These are phyloP conservation scores for Lordiphosa andalusiaca DNA, from an alignment of 2,888 invertebrate species.

Conservation along the genomic window DNA sequence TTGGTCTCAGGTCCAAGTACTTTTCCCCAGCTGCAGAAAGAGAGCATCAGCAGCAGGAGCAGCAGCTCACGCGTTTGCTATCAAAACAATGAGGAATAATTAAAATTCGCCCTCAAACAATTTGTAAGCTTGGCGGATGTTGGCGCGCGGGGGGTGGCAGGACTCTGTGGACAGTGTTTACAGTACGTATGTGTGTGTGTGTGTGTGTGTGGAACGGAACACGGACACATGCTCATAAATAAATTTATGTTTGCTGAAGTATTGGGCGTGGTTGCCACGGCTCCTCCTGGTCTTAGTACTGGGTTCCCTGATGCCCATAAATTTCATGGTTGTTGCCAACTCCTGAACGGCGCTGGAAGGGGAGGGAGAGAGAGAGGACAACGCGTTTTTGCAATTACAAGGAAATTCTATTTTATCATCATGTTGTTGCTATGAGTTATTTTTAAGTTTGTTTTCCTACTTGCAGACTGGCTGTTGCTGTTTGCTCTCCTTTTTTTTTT, in stretches of 20 bases:
- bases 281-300: constrained; percentile 18
- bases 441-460: constrained; percentile 8
- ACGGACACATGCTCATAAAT: constrained; percentile 67
- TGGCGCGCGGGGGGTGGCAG: constrained; percentile 17
- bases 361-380: not conserved
- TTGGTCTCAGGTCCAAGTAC: constrained; percentile 11
- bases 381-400: constrained; percentile 45
- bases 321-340: constrained; percentile 29
- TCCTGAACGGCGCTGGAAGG: not conserved
- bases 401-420: constrained; percentile 31
- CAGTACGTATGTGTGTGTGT: not conserved
- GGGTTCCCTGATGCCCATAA: constrained; percentile 24
- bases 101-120: constrained; percentile 76
- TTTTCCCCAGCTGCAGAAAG: constrained; percentile 2
- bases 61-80: constrained; percentile 46
- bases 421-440: constrained; percentile 10
- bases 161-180: not conserved
- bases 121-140: constrained; percentile 64
- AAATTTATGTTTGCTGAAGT: constrained; percentile 66
- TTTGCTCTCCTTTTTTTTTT: not conserved
- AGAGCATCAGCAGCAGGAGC: constrained; percentile 2
- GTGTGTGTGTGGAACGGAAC: not conserved
- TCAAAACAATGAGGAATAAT: constrained; percentile 76
- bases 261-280: constrained; percentile 44
- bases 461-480: not conserved